These are phyloP conservation scores for Hydroisotoma schaefferi DNA, from an alignment of 2,888 invertebrate genomes.

Conservation along the genomic window DNA sequence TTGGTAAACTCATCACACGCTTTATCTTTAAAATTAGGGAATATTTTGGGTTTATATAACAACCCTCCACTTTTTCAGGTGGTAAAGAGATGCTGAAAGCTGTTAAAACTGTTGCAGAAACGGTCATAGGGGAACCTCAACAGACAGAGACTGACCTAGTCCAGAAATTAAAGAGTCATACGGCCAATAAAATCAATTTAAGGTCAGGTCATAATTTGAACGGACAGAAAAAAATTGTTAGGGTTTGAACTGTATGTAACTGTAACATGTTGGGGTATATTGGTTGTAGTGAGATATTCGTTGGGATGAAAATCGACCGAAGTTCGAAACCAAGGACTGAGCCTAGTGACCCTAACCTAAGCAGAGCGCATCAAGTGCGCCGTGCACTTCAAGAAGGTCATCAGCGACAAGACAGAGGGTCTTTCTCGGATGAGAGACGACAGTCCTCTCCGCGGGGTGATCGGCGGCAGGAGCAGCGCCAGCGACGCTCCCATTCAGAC, in stretches of 20 bases:
- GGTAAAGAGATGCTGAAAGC: slow-evolving; percentile 54
- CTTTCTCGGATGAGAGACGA: background rate
- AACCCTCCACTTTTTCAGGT: slow-evolving; percentile 1
- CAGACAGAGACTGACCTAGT: slow-evolving; percentile 72
- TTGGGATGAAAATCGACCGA: slow-evolving; percentile 74
- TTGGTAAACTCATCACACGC: slow-evolving; percentile 9
- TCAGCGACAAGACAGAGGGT: background rate
- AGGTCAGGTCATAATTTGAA: slow-evolving; percentile 23
- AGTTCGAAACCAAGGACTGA: slow-evolving; percentile 7
- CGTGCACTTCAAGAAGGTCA: background rate
- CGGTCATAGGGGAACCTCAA: slow-evolving; percentile 65
- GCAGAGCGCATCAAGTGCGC: slow-evolving; percentile 41
- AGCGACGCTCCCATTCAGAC: background rate
- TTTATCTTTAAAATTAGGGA: background rate
- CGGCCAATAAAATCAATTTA: slow-evolving; percentile 30
- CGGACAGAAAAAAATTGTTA: background rate
- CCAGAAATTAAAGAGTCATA: slow-evolving; percentile 57
- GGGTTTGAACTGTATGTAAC: background rate
- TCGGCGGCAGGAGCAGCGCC: background rate
- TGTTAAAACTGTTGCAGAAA: slow-evolving; percentile 68
- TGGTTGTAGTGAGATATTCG: slow-evolving; percentile 63
- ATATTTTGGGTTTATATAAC: background rate
- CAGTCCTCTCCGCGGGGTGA: background rate
- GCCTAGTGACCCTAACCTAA: slow-evolving; percentile 10
- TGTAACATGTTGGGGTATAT: slow-evolving; percentile 1